Evolutionary conservation across 2,888 invertebrate genomes (phyloP), one percentile per base, ranked within the genome.

Genomic region (Cremastinae sp.): DNA sequence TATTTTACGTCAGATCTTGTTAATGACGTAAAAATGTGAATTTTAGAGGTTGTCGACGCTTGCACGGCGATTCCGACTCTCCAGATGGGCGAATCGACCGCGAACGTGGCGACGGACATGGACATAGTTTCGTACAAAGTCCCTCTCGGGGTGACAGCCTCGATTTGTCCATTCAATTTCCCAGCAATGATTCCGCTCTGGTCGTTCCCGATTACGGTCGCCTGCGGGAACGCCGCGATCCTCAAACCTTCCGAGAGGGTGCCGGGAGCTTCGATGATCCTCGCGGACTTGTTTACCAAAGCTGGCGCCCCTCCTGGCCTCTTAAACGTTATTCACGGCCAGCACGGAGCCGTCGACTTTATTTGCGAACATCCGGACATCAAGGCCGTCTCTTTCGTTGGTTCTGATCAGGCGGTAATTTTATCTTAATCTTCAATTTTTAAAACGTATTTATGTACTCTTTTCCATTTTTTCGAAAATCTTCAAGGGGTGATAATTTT

Each of bases 171-270:
- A 0, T 99, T 99, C 90, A 99, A 99, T 90, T 99, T 99, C 90
- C 99, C 99, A 0, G 99, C 99, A 34, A 99, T 99, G 99, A 98
- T 99, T 82, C 99, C 99, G 0, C 92, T 99, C 2, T 99, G 99
- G 99, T 96, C 96, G 93, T 95, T 95, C 92, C 96, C 96, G 0
- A 91, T 96, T 56, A 94, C 96, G 12, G 91, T 96, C 43, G 95
- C 97, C 4, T 97, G 98, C 65, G 99, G 99, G 54, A 99, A 99
- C 90, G 97, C 99, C 0, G 95, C 96, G 90, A 92, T 99, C 66
- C 91, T 99, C 85, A 99, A 96, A 91, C 99, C 99, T 0, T 99
- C 98, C 0, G 99, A 99, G 90, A 94, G 98, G 84, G 99, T 98
- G 84, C 99, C 99, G 3, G 98, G 99, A 0, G 98, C 98, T 4